Evolutionary conservation across 2,888 invertebrate genomes (phyloP), one percentile per base, ranked within the genome.

Genomic region (Thereva nobilitata): DNA sequence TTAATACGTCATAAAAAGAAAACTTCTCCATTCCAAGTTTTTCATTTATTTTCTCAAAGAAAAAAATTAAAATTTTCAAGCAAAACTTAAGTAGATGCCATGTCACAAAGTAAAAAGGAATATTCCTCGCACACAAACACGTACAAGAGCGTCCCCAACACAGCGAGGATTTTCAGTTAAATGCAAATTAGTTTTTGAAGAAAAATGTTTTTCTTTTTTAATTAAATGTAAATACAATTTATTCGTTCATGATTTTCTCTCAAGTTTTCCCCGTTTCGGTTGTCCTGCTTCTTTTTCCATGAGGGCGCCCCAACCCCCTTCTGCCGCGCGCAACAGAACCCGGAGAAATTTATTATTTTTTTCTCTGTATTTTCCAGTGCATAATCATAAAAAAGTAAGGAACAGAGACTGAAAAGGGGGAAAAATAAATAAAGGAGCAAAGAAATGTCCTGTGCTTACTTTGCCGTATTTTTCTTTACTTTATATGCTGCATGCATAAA

Each of bases 171-270:
- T 63, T 41, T 63, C 52, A 52, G 63, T 63, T 52, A 63, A 63
- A 63, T 63, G 63, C 63, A 63, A 63, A 63, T 63, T 63, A 63
- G 52, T 63, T 63, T 63, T 63, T 63, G 52, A 64, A 64, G 54
- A 54, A 64, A 64, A 64, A 64, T 54, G 64, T 64, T 64, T 64
- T 64, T 55, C 64, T 64, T 64, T 64, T 64, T 64, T 64, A 64
- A 64, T 64, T 64, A 64, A 64, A 64, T 64, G 64, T 64, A 64
- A 64, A 64, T 64, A 64, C 64, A 64, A 64, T 64, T 64, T 64
- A 64, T 64, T 64, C 64, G 50, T 52, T 52, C 63, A 41, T 52
- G 63, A 52, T 52, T 63, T 52, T 52, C 50, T 52, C 52, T 52
- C 52, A 63, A 63, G 50, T 52, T 63, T 10, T 50, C 41, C 41